phyloP scores from a whole-genome alignment of 2,888 invertebrate species.

The Drosophila demipolita region DNA sequence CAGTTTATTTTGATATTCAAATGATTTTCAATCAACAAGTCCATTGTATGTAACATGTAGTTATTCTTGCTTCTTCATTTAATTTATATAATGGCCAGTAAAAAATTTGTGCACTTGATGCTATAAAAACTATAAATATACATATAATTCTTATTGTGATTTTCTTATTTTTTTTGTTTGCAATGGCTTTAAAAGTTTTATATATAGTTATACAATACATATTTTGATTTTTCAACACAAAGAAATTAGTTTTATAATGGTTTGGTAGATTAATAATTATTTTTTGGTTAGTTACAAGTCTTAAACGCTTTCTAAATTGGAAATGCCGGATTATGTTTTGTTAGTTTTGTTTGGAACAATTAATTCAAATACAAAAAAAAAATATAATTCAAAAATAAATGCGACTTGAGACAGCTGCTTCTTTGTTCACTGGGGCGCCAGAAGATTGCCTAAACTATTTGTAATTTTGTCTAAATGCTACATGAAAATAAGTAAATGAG shows the following conservation, averaged over 20 bases:
- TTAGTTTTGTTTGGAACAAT: slow-evolving; percentile 52
- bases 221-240: slow-evolving; percentile 46
- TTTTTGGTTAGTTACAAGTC: slow-evolving; percentile 82
- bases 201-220: slow-evolving; percentile 39
- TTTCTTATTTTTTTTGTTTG: slow-evolving; percentile 11
- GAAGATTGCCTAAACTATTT: slow-evolving; percentile 50
- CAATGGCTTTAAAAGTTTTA: slow-evolving; percentile 31
- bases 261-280: slow-evolving; percentile 69
- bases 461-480: slow-evolving; percentile 68
- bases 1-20: slow-evolving; percentile 75
- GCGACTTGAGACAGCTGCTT: slow-evolving; percentile 56
- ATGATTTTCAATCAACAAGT: slow-evolving; percentile 80
- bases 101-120: slow-evolving; percentile 38
- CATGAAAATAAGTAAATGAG: slow-evolving; percentile 45
- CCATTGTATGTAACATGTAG: slow-evolving; percentile 66
- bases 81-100: slow-evolving; percentile 36
- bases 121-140: slow-evolving; percentile 31
- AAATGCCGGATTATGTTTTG: slow-evolving; percentile 62
- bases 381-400: slow-evolving; percentile 1
- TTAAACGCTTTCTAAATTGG: slow-evolving; percentile 71
- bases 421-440: slow-evolving; percentile 71
- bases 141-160: slow-evolving; percentile 13
- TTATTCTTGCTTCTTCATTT: slow-evolving; percentile 57
- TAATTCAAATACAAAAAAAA: slow-evolving; percentile 14
- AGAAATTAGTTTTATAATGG: slow-evolving; percentile 28